Percentiles rank a stretch among this genome's conserved stretches.
Evolutionary conservation across 2,797 vertebrate genomes (phyloP).

Genomic region (Margarornis squamiger): DNA sequence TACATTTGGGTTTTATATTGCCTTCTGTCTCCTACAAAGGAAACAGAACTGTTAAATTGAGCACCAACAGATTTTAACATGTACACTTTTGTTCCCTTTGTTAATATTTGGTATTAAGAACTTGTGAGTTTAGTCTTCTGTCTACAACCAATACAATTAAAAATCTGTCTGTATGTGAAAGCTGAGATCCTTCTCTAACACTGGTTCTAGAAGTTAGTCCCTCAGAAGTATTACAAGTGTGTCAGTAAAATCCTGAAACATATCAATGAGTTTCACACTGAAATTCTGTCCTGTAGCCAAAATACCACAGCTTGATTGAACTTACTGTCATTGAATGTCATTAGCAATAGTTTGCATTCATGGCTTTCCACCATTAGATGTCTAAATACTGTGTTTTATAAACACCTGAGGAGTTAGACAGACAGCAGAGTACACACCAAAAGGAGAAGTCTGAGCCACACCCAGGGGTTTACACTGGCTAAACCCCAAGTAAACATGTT

Average conservation of each 20-base stretch:
- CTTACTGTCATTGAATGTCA: neutral
- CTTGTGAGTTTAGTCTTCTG: neutral
- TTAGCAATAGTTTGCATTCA: neutral
- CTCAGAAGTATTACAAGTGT: neutral
- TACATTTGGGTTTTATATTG: neutral
- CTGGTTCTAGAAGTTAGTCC: neutral
- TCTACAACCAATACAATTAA: neutral
- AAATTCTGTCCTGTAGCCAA: neutral
- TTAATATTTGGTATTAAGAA: neutral
- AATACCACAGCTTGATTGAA: neutral
- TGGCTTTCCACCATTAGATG: neutral
- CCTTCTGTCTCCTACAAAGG: neutral
- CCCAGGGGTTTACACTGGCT: neutral
- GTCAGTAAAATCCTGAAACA: neutral
- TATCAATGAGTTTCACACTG: neutral
- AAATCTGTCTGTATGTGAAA: neutral
- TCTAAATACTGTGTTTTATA: neutral
- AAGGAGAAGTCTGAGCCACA: neutral
- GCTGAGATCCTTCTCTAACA: neutral
- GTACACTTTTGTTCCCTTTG: neutral
- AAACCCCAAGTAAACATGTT: rapidly evolving
- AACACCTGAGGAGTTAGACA: neutral
- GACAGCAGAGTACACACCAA: rapidly evolving
- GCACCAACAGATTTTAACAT: neutral
- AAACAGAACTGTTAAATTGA: neutral